A percentile compares a stretch with the other conserved stretches of the same genome.
phyloP scores from a whole-genome alignment of 92 coral and sea anemone genomes.

The Actinernus sp. region DNA sequence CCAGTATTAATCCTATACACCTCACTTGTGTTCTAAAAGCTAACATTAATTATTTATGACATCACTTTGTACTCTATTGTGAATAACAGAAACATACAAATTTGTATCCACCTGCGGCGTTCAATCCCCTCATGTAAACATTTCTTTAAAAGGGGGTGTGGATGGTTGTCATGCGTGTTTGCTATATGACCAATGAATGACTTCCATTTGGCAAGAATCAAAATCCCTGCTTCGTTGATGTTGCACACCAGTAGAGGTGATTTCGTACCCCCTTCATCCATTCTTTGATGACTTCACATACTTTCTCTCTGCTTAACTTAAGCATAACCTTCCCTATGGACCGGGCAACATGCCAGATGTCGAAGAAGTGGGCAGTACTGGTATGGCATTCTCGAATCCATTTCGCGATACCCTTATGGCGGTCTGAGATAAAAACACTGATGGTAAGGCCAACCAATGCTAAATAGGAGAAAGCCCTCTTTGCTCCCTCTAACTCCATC shows the following conservation, averaged over 20 bases:
- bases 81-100: too few species aligned
- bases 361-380: slow-evolving; percentile 15
- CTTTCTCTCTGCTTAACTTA: slow-evolving; percentile 33
- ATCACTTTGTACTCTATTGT: too few species aligned
- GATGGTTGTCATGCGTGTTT: slow-evolving; percentile 23
- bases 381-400: slow-evolving; percentile 26
- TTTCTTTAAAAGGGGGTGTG: slow-evolving; percentile 9
- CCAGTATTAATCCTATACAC: too few species aligned
- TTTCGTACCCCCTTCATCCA: slow-evolving; percentile 16
- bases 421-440: slow-evolving; percentile 44
- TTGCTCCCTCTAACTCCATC: slow-evolving; percentile 61
- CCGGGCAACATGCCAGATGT: slow-evolving; percentile 26
- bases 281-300: slow-evolving; percentile 1
- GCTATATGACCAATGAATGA: slow-evolving; percentile 47
- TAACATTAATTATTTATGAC: too few species aligned
- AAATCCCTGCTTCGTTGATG: slow-evolving; percentile 46
- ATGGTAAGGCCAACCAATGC: slow-evolving; percentile 15
- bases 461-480: slow-evolving; percentile 22
- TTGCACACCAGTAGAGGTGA: slow-evolving; percentile 34
- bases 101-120: slow-evolving; percentile 16
- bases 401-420: slow-evolving; percentile 45
- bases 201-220: slow-evolving; percentile 50
- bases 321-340: slow-evolving; percentile 3
- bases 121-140: slow-evolving; percentile 23
- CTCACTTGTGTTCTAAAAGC: too few species aligned